A percentile compares a stretch with the other conserved stretches of the same genome.
These are phyloP conservation scores for Microhierax caerulescens DNA, from an alignment of 2,797 vertebrate species.

Conservation along the genomic window DNA sequence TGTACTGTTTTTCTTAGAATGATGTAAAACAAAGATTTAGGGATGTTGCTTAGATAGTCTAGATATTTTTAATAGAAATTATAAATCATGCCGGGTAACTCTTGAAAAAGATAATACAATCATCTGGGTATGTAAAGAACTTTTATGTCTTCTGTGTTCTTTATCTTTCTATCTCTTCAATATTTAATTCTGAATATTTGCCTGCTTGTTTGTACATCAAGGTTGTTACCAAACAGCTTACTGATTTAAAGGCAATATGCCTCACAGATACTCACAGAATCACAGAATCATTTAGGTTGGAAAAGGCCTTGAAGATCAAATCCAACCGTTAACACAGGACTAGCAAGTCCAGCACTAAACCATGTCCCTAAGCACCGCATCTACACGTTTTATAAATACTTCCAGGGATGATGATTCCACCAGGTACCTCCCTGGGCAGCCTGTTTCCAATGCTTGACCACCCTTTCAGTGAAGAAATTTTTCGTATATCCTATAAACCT, in stretches of 20 bases:
- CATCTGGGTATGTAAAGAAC: background rate
- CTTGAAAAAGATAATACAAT: background rate
- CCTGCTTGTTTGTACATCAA: background rate
- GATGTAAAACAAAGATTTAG: background rate
- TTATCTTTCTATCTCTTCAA: background rate
- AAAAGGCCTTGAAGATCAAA: no score
- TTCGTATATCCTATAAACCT: no score
- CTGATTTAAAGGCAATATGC: background rate
- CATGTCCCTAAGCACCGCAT: no score
- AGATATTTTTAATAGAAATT: slow-evolving; percentile 15
- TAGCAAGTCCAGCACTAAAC: no score
- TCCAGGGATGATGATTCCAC: no score
- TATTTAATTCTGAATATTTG: background rate
- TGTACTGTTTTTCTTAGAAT: background rate
- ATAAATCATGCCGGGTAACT: background rate
- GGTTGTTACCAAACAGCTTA: background rate
- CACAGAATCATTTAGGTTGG: no score
- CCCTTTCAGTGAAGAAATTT: no score
- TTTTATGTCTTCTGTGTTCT: background rate
- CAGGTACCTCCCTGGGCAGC: no score
- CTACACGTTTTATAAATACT: no score
- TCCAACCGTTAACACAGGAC: no score
- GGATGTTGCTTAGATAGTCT: background rate
- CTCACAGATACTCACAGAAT: background rate
- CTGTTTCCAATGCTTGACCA: no score